Evolutionary conservation across 2,113 vertebrate species (phyloP).

Genomic region (Eudorcas thomsonii): DNA sequence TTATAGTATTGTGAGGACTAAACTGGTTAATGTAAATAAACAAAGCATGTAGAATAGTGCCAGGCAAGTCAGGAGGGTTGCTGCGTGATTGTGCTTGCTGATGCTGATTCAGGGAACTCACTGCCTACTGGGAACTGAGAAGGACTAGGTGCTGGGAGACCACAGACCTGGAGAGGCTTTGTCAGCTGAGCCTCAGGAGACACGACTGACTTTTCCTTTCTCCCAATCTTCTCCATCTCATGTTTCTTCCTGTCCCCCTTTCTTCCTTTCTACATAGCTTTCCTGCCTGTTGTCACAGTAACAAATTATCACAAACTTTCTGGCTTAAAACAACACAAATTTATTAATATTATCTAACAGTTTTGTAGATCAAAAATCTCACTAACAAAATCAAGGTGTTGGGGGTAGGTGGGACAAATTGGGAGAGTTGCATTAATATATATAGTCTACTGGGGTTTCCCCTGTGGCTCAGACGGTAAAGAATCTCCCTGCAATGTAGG

Average conservation of each 20-base stretch:
- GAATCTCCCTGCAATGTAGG: neutral
- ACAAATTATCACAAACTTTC: neutral
- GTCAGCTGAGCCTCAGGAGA: neutral
- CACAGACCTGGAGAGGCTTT: neutral
- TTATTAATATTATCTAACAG: neutral
- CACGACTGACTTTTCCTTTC: neutral
- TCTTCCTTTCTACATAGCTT: neutral
- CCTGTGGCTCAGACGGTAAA: neutral
- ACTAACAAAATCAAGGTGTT: neutral
- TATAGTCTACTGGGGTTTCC: neutral
- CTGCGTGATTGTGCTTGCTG: neutral
- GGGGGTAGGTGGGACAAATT: neutral
- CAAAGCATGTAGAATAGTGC: neutral
- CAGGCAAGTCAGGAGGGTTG: neutral
- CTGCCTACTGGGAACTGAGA: neutral
- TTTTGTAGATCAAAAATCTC: neutral
- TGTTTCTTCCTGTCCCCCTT: neutral
- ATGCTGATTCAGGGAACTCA: neutral
- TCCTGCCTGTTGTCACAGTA: neutral
- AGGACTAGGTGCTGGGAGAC: neutral
- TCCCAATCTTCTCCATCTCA: accelerated
- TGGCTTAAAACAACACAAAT: neutral
- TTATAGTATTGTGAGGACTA: neutral
- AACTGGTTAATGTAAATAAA: neutral
- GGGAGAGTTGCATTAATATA: neutral